phyloP scores from a whole-genome alignment of 2,797 vertebrate species.

The Leptatherina wallacei region DNA sequence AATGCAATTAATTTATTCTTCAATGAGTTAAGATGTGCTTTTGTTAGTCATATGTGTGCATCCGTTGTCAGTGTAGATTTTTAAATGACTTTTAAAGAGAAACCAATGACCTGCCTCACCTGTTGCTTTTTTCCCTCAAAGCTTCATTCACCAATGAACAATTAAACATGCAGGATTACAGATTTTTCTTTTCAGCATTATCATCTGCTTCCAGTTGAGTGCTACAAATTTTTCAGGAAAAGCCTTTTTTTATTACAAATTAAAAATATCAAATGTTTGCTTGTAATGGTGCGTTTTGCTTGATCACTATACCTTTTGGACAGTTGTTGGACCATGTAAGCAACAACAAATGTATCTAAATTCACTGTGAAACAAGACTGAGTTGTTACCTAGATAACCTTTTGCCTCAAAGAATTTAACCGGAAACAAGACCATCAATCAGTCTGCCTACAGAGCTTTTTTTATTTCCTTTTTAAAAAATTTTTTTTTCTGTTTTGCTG shows the following conservation, averaged over 20 bases:
- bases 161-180: background rate
- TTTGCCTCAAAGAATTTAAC: background rate
- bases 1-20: conserved; percentile 30
- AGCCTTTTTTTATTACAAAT: no score
- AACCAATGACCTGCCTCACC: background rate
- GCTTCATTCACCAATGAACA: background rate
- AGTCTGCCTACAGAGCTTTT: background rate
- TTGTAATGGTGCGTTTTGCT: no score
- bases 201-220: no score
- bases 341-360: background rate
- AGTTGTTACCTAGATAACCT: background rate
- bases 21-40: conserved; percentile 32
- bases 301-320: background rate
- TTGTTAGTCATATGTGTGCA: conserved; percentile 43
- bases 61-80: conserved; percentile 32
- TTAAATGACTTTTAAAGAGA: conserved; percentile 4
- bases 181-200: no score
- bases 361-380: conserved; percentile 8
- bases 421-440: background rate
- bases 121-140: background rate
- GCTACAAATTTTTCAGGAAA: no score
- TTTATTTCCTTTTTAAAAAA: background rate
- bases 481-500: conserved; percentile 2
- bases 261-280: no score
- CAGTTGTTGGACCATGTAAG: background rate